These are phyloP conservation scores for Numenius arquata DNA, from an alignment of 2,113 vertebrate species.

Conservation along the genomic window DNA sequence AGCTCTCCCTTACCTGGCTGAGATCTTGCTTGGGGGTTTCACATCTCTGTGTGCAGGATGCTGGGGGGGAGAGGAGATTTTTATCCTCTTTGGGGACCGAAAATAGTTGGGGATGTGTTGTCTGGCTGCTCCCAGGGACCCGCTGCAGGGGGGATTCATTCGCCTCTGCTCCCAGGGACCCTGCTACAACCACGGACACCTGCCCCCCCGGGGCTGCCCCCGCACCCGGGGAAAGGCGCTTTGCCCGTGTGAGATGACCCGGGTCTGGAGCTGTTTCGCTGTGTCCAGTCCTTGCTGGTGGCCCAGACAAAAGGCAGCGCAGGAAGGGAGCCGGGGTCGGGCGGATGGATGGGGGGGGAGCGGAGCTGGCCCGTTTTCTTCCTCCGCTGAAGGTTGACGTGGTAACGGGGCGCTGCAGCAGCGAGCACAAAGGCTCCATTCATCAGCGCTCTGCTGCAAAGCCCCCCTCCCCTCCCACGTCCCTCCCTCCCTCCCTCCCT, in stretches of 20 bases:
- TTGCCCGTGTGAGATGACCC: fast-evolving
- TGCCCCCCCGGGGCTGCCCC: fast-evolving
- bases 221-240: background rate
- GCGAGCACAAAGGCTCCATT: conserved; percentile 62
- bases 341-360: background rate
- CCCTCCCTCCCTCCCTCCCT: background rate
- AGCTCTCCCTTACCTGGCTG: background rate
- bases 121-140: background rate
- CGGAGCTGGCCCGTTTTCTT: background rate
- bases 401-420: conserved; percentile 44
- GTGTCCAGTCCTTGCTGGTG: background rate
- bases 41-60: background rate
- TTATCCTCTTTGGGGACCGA: background rate
- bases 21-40: background rate
- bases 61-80: background rate
- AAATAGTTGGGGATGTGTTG: fast-evolving
- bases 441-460: background rate
- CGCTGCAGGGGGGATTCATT: background rate
- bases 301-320: background rate
- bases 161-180: background rate
- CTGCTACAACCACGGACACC: fast-evolving
- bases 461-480: conserved; percentile 24
- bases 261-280: fast-evolving
- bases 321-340: background rate
- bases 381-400: conserved; percentile 27